Base-by-base conservation (phyloP, 2,888 invertebrate species). In the Cephus nigrinus region DNA sequence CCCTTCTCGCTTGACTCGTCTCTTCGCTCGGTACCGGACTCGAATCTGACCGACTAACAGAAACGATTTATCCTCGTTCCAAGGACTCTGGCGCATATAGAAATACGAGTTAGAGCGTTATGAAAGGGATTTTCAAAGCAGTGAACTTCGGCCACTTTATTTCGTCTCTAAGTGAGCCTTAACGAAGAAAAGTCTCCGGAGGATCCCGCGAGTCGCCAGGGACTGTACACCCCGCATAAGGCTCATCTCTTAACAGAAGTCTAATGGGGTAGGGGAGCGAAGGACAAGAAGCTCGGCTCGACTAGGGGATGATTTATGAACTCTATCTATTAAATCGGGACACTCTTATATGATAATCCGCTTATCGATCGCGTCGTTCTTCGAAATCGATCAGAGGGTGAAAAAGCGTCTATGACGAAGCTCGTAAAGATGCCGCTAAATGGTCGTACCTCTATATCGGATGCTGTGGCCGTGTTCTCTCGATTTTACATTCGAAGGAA, bases 161-260 rank as follows among this genome's bases (percentile, higher is more conserved):
- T 79, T 77, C 55, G 9, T 81, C 82, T 79, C 78, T 78, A 82
- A 85, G 80, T 78, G 84, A 83, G 82, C 81, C 82, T 85, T 85
- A 85, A 85, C 84, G 85, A 85, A 85, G 85, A 81, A 77, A 79
- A 30, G 75, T 76, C 69, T 76, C 31, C 32, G 34, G 80, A 81
- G 83, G 79, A 81, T 82, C 75, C 23, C 9, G 55, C 80, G 76
- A 78, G 80, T 84, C 77, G 75, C 78, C 79, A 72, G 82, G 79
- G 84, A 79, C 77, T 78, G 82, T 83, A 84, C 85, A 82, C 23
- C 55, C 84, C 85, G 83, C 84, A 82, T 82, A 83, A 85, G 85
- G 83, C 84, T 88, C 86, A 87, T 87, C 85, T 85, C 84, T 85
- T 86, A 87, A 87, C 85, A 81, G 85, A 84, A 82, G 81, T 85